A percentile compares a stretch with the other conserved stretches of the same genome.
phyloP scores from a whole-genome alignment of 2,797 vertebrate species.

The Hydrolagus colliei region DNA sequence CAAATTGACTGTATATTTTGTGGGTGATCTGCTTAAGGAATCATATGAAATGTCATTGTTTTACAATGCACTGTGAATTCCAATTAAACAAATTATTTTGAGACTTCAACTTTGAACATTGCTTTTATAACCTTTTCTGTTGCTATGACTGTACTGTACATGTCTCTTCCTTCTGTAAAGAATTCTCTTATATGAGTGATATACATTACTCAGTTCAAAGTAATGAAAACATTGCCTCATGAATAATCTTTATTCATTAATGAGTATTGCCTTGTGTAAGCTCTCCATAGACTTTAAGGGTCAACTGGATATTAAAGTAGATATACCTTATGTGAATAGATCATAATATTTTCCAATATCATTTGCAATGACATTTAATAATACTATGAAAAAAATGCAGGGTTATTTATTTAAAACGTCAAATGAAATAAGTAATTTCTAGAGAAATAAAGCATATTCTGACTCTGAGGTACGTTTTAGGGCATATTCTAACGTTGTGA shows the following conservation, averaged over 20 bases:
- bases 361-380: neutral
- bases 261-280: neutral
- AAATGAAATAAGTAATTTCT: no score
- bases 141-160: neutral
- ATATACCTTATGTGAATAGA: neutral
- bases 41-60: constrained; percentile 15
- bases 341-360: neutral
- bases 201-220: neutral
- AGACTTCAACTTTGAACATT: neutral
- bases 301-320: neutral
- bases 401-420: neutral
- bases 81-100: neutral
- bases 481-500: no score
- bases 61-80: neutral
- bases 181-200: neutral
- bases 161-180: neutral
- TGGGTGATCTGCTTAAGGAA: neutral
- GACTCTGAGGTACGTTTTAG: no score
- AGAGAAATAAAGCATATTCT: no score
- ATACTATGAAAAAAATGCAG: neutral
- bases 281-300: neutral
- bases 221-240: neutral
- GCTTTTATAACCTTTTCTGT: neutral
- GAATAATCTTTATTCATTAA: neutral
- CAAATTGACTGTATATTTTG: no score